Base-by-base conservation (phyloP, 2,888 invertebrate genomes). In the Teinopalpus imperialis region DNA sequence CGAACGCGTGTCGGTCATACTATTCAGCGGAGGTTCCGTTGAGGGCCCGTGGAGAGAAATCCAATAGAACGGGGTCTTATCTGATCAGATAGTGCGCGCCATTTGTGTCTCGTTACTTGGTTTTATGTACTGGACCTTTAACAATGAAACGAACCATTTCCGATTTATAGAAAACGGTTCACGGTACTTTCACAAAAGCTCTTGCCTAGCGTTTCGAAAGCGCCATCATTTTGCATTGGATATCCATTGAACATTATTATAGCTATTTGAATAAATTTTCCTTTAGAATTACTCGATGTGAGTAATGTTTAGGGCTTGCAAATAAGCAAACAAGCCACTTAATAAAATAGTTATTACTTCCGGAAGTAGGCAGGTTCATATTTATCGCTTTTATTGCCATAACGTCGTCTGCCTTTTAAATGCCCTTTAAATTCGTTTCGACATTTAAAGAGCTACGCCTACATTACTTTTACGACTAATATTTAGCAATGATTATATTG, bases 1-100 rank as follows among this genome's bases (percentile, higher is more conserved):
- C 69, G 81, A 85, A 81, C 69, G 66, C 65, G 69, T 75, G 74
- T 81, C 78, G 74, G 68, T 76, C 78, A 80, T 81, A 79, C 74
- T 72, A 73, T 74, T 72, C 74, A 61, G 54, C 59, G 59, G 55
- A 56, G 61, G 58, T 66, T 63, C 61, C 67, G 64, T 67, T 71
- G 63, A 69, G 66, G 62, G 65, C 59, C 50, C 59, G 63, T 62
- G 62, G 66, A 71, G 75, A 77, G 76, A 80, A 77, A 77, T 60
- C 63, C 55, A 61, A 53, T 63, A 60, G 66, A 62, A 53, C 48
- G 34, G 39, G 54, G 64, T 63, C 61, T 66, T 69, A 66, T 60
- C 59, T 12, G 48, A 52, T 48, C 42, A 13, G 49, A 54, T 50
- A 54, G 43, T 44, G 45, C 18, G 26, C 39, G 30, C 39, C 40